Conservation (phyloP, 2,888 invertebrate genomes). For the Serrognathus titanus region DNA sequence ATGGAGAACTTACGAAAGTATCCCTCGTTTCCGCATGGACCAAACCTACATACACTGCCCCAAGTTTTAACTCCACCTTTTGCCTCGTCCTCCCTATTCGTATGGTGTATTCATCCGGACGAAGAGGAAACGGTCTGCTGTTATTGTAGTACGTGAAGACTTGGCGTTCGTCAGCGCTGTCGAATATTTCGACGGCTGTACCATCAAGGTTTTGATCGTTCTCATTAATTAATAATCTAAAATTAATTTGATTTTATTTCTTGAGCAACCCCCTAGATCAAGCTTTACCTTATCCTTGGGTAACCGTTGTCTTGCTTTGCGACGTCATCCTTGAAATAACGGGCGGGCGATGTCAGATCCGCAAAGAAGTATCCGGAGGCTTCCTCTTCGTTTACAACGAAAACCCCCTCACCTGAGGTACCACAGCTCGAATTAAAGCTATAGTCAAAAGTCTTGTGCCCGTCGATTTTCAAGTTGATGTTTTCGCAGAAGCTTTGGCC, state of each 20-base stretch:
- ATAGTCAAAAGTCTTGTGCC: neutral
- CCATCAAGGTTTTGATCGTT: no score
- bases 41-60: constrained; percentile 65
- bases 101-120: constrained; percentile 17
- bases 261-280: no score
- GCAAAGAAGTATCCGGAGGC: constrained; percentile 12
- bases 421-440: neutral
- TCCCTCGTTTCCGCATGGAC: constrained; percentile 46
- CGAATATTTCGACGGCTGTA: neutral
- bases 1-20: constrained; percentile 41
- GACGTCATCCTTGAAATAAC: constrained; percentile 45
- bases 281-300: constrained; percentile 54
- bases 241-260: no score
- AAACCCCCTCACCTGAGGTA: neutral
- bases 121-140: constrained; percentile 7
- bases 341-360: constrained; percentile 13
- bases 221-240: no score
- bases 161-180: neutral
- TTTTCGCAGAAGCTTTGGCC: constrained; percentile 11
- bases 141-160: neutral
- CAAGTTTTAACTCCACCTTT: constrained; percentile 49
- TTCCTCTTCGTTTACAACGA: constrained; percentile 2
- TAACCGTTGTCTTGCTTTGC: constrained; percentile 56
- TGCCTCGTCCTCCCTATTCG: constrained; percentile 21
- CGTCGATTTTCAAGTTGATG: constrained; percentile 5